Evolutionary conservation across 1,140 invertebrate genomes (phyloP), one percentile per base, ranked within the genome.

Genomic region (Lepidotrigona ventralis): DNA sequence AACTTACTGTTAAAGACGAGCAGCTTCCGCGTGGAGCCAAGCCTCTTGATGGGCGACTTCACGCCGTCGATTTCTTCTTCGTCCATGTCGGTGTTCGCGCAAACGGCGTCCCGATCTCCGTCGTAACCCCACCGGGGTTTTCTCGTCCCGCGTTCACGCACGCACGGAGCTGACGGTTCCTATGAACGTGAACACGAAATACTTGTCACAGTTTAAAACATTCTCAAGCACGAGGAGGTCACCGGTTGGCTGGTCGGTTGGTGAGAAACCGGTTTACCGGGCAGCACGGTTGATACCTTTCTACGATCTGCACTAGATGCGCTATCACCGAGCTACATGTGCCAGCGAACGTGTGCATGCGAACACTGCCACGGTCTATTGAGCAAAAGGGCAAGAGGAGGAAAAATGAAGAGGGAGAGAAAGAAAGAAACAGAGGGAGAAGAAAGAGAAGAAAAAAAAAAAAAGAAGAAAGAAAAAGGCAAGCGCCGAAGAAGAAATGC

Each of bases 1-100:
- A 81, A 96, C 96, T 97, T 94, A 97, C 97, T 97, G 91, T 96
- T 97, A 89, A 97, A 97, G 79, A 96, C 95, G 26, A 97, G 95
- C 79, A 97, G 94, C 93, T 97, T 97, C 90, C 97, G 95, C 21
- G 97, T 97, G 75, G 97, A 97, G 89, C 97, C 97, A 81, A 97
- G 95, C 68, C 96, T 94, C 93, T 96, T 96, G 93, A 97, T 97
- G 60, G 97, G 96, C 78, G 96, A 97, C 90, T 96, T 96, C 79
- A 95, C 91, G 74, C 93, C 93, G 90, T 95, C 95, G 82, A 95
- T 95, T 91, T 97, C 96, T 91, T 96, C 95, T 91, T 97, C 96
- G 93, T 96, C 96, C 95, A 96, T 75, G 3, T 96, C 69, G 70
- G 53, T 72, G 46, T 33, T n/a, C 4, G 21, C 3, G 33, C 39